Evolutionary conservation across 2,888 invertebrate species (phyloP).

Genomic region (Hemicrepidius hirtus): DNA sequence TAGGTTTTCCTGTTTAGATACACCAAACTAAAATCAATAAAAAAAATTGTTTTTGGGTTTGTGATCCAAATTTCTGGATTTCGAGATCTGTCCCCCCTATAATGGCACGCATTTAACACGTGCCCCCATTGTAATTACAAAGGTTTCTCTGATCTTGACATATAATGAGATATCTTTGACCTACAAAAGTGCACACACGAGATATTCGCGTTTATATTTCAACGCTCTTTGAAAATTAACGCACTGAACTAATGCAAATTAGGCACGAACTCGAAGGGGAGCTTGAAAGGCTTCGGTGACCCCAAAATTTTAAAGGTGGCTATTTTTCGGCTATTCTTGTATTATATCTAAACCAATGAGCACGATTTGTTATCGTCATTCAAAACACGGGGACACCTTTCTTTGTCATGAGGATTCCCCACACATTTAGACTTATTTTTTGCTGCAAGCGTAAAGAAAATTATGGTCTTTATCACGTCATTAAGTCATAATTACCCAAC

Average conservation of each 20-base stretch:
- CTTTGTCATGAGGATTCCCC: constrained; percentile 11
- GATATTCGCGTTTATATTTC: constrained; percentile 10
- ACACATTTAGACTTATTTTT: neutral
- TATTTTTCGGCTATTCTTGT: constrained; percentile 23
- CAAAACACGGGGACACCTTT: constrained; percentile 5
- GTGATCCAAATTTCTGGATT: too few species aligned
- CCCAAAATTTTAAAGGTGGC: constrained; percentile 24
- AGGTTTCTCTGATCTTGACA: constrained; percentile 44
- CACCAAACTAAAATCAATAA: too few species aligned
- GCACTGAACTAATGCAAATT: constrained; percentile 21
- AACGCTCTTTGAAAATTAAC: constrained; percentile 26
- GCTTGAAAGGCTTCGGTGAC: constrained; percentile 28
- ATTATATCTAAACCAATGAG: neutral
- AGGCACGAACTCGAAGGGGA: constrained; percentile 20
- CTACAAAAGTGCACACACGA: constrained; percentile 28
- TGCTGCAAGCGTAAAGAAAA: neutral
- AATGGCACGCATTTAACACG: constrained; percentile 27
- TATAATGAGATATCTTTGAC: constrained; percentile 39
- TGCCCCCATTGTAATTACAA: constrained; percentile 29
- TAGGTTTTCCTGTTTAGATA: too few species aligned
- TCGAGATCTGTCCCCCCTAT: neutral
- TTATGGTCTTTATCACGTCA: too few species aligned
- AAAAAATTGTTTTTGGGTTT: too few species aligned
- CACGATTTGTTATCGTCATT: constrained; percentile 17
- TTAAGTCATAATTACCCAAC: neutral